Evolutionary conservation across 1,140 invertebrate genomes (phyloP).

Genomic region (Drosophila triauraria): DNA sequence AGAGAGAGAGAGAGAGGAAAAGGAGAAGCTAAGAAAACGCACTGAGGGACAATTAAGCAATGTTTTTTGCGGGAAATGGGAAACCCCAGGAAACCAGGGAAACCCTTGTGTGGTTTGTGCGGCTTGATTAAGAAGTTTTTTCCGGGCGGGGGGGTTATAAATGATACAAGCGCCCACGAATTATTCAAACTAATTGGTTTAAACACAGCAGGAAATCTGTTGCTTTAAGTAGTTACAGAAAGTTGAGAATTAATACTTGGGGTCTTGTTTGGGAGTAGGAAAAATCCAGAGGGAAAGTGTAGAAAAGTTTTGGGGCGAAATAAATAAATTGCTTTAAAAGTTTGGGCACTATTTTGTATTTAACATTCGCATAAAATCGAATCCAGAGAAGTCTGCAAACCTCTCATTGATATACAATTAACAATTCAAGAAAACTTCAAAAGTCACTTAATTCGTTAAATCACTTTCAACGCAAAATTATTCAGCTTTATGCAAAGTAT

Average conservation of each 20-base stretch:
- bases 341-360: neutral
- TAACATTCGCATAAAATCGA: neutral
- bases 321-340: neutral
- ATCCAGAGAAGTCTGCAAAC: neutral
- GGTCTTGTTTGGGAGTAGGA: neutral
- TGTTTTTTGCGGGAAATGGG: conserved; percentile 7
- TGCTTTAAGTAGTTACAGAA: conserved; percentile 14
- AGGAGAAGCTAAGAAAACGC: conserved; percentile 21
- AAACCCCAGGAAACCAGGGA: conserved; percentile 6
- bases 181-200: conserved; percentile 56
- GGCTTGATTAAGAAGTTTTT: conserved; percentile 53
- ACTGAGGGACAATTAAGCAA: conserved; percentile 49
- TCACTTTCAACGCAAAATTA: conserved; percentile 15
- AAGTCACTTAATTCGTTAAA: neutral
- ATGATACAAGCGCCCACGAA: conserved; percentile 46
- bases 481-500: conserved; percentile 23
- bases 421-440: conserved; percentile 2
- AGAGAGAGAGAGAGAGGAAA: conserved; percentile 1
- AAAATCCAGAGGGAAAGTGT: conserved; percentile 1
- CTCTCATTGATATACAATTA: conserved; percentile 16
- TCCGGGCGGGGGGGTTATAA: conserved; percentile 20
- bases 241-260: conserved; percentile 25
- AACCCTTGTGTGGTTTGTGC: conserved; percentile 40
- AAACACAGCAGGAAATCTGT: conserved; percentile 24
- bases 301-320: neutral